Base-by-base conservation (phyloP, 2,113 vertebrate genomes). In the Trichechus manatus region DNA sequence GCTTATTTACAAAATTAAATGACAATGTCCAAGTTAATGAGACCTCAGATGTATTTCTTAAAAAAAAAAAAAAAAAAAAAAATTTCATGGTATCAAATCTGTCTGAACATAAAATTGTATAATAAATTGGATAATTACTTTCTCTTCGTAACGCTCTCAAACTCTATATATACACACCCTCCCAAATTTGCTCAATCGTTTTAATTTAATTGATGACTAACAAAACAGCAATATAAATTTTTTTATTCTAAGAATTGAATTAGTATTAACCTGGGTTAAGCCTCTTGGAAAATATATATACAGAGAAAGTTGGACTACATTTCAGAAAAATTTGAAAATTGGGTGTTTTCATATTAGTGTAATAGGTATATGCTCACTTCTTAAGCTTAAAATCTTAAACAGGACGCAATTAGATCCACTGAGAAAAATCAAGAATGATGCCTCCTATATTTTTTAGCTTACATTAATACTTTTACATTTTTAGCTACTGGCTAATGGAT, bases 241-340 rank as follows among this genome's bases (percentile, higher is more conserved):
- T 80, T 66, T 94, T 13, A 66, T 68, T 66, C 50, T 59, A 47
- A 75, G 59, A 85, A 36, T 3, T 25, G 10, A 44, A 33, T 42
- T 33, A 23, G 2, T 33, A 82, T 70, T 75, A 44, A 31, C 66
- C 29, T 89, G 22, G 2, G 42, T 14, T 89, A 59, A 78, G 19
- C n/a, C 27, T 19, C 39, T 63, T 4, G 9, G 27, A 82, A 81
- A 61, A 61, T 39, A 72, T 17, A 89, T 17, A 33, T 53, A 29
- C 47, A 22, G 33, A 19, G 7, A 2, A 39, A 19, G 27, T 1
- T 33, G 56, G 22, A 47, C 56, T 39, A 22, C 31, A 89, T 50
- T 87, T 87, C 9, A 29, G 22, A 86, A 77, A 93, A 75, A 42
- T n/a, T n/a, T 74, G 85, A 63, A 79, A 79, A 87, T 29, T 77